Base-by-base conservation (phyloP, 2,797 vertebrate genomes). In the Takifugu ocellatus region DNA sequence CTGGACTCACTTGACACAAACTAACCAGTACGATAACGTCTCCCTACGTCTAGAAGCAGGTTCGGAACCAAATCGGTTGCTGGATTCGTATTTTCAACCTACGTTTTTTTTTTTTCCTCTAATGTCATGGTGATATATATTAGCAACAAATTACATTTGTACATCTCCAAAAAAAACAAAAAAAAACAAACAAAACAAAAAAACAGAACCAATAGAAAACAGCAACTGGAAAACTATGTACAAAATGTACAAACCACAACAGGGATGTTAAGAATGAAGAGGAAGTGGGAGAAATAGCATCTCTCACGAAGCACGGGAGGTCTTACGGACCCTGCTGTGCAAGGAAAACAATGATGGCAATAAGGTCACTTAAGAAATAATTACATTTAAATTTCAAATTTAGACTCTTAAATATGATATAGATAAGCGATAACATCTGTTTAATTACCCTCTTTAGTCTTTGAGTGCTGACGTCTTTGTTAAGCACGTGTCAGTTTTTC, bases 61-160 rank as follows among this genome's bases (percentile, higher is more conserved):
- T 89, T 89, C 84, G 78, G 78, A 89, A 84, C 88, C 87, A 84
- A 81, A 86, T 85, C 82, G 77, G 68, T 85, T 79, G 84, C 63
- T 79, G 76, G 73, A 85, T 87, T 86, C 80, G 68, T 45, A 59
- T 69, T 75, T 79, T 84, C 25, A 61, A 72, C 70, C 78, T 80
- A 83, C 78, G 68, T 65, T 72, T 77, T 75, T 39, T 65, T 60
- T 79, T 51, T 17, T 51, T 27, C 16, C 25, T 16, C 49, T 26
- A 50, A 27, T 2, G 15, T 50, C 7, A 21, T 74, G 78, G 84
- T 90, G 85, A 91, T 91, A 93, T 92, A 92, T 92, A 93, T 92
- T 92, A 93, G 87, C 89, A 90, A 89, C 90, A 79, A 92, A 91
- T 91, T 88, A 89, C 88, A 90, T 91, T 92, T 92, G 88, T 91